These are phyloP conservation scores for Exaiptasia diaphana DNA, from an alignment of 64 coral and sea anemone genomes.

Conservation along the genomic window DNA sequence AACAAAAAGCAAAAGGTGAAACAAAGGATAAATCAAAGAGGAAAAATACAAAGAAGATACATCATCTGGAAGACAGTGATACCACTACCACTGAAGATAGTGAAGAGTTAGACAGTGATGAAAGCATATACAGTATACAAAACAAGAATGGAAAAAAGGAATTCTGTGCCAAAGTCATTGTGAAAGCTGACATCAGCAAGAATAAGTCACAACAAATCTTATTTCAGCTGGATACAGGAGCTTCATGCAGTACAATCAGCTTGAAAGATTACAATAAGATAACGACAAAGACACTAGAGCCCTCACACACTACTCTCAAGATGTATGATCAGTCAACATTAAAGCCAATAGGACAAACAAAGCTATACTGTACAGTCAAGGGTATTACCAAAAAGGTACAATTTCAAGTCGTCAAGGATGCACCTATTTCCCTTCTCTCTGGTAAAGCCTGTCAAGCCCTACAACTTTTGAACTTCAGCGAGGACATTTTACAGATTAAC, in stretches of 20 bases:
- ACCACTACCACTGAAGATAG: neutral
- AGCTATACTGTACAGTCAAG: constrained; percentile 13
- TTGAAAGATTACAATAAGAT: constrained; percentile 27
- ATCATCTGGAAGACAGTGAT: neutral
- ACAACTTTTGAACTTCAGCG: constrained; percentile 20
- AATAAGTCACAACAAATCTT: neutral
- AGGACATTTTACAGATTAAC: neutral
- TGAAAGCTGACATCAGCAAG: neutral
- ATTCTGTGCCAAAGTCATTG: constrained; percentile 5
- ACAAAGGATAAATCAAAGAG: neutral
- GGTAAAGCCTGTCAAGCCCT: constrained; percentile 20
- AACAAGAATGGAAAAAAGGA: neutral
- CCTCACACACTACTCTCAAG: constrained; percentile 3
- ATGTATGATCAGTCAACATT: constrained; percentile 28
- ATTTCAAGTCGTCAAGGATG: constrained; percentile 1
- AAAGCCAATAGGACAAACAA: constrained; percentile 24
- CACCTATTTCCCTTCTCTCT: neutral
- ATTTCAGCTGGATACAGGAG: constrained; percentile 52
- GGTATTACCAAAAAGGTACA: constrained; percentile 25
- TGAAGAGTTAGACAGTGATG: constrained; percentile 9
- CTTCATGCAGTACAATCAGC: constrained; percentile 42
- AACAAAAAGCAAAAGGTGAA: neutral
- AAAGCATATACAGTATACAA: constrained; percentile 15
- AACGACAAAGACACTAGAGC: neutral
- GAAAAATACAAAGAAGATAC: neutral